A percentile compares a stretch with the other conserved stretches of the same genome.
Conservation (phyloP, 2,113 vertebrate species). For the Pavo muticus region DNA sequence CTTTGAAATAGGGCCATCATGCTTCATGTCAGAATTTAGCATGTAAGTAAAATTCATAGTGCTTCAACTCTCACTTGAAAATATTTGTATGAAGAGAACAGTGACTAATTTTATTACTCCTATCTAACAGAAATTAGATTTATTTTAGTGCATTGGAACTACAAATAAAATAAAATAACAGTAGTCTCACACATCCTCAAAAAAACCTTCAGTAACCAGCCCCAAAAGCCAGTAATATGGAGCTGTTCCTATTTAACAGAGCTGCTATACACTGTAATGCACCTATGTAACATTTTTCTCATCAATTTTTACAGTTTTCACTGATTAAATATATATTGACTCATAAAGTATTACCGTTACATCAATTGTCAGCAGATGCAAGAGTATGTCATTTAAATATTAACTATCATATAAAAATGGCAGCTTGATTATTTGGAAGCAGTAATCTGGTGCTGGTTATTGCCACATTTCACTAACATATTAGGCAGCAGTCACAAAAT, state of each 20-base stretch:
- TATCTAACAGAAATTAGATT: slow-evolving; percentile 61
- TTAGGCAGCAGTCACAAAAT: slow-evolving; percentile 68
- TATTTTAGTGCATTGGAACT: slow-evolving; percentile 42
- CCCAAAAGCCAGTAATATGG: slow-evolving; percentile 43
- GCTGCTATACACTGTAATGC: slow-evolving; percentile 49
- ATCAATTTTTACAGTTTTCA: slow-evolving; percentile 91
- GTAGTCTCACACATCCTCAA: not conserved
- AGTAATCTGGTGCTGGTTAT: slow-evolving; percentile 82
- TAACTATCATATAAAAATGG: slow-evolving; percentile 95
- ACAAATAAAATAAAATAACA: not conserved
- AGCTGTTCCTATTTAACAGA: slow-evolving; percentile 60
- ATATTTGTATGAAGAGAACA: slow-evolving; percentile 81
- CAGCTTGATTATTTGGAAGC: slow-evolving; percentile 90
- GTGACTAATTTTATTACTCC: slow-evolving; percentile 76
- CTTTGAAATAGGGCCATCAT: slow-evolving; percentile 84
- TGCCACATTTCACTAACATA: slow-evolving; percentile 75
- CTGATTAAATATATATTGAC: slow-evolving; percentile 94
- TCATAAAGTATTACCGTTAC: slow-evolving; percentile 91
- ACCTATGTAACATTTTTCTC: slow-evolving; percentile 82
- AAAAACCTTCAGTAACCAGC: not conserved
- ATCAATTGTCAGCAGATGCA: slow-evolving; percentile 91
- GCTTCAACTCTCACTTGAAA: slow-evolving; percentile 85
- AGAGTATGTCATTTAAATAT: slow-evolving; percentile 90
- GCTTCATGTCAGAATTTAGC: slow-evolving; percentile 84
- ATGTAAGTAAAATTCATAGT: slow-evolving; percentile 90